Evolutionary conservation across 2,113 vertebrate species (phyloP).

Genomic region (Sakesphorus luctuosus): DNA sequence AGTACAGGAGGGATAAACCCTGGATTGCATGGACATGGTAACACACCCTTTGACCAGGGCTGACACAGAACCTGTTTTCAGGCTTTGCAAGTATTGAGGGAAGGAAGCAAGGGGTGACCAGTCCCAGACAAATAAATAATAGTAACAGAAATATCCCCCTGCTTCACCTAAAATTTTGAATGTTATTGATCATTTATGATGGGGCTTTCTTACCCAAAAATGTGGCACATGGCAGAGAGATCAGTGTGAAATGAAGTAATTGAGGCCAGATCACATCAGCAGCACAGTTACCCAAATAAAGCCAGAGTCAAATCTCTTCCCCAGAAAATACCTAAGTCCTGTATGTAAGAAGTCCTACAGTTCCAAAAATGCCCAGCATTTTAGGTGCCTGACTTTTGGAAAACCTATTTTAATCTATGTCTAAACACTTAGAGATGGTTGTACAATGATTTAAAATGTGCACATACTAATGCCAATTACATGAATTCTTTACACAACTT

Average conservation of each 20-base stretch:
- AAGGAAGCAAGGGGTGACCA: not conserved
- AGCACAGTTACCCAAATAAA: not conserved
- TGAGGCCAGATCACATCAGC: not conserved
- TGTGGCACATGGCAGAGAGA: not conserved
- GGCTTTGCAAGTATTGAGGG: not conserved
- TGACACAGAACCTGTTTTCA: not conserved
- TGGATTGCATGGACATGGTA: fast-evolving
- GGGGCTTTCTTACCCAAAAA: not conserved
- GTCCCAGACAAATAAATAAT: not conserved
- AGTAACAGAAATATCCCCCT: not conserved
- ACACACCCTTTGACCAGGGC: fast-evolving
- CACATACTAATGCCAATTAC: not conserved
- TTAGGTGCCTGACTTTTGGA: not conserved
- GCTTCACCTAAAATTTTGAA: not conserved
- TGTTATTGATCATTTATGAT: not conserved
- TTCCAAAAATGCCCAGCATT: not conserved
- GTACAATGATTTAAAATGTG: not conserved
- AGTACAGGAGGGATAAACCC: fast-evolving
- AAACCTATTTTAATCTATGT: not conserved
- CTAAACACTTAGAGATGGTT: not conserved
- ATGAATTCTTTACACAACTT: not conserved
- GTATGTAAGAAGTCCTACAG: not conserved
- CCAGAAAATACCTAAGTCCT: not conserved
- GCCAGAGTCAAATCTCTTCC: not conserved
- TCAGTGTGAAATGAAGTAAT: not conserved